Evolutionary conservation across 2,113 vertebrate species (phyloP).

Genomic region (Chionis minor): DNA sequence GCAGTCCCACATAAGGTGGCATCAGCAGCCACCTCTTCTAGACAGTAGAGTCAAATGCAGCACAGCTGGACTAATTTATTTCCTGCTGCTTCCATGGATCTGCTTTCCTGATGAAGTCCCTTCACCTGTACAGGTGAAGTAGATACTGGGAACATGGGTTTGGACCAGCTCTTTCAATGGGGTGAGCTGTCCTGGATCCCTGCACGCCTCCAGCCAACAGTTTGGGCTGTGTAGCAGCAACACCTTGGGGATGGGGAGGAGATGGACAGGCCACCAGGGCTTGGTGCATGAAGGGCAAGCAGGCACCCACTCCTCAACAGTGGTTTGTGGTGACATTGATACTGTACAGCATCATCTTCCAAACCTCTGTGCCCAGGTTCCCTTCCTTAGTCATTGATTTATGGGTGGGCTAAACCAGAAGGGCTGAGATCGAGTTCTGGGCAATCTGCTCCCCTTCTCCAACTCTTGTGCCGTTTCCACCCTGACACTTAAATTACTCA

Average conservation of each 20-base stretch:
- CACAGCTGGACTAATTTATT: neutral
- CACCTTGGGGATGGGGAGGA: neutral
- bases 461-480: neutral
- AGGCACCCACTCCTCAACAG: neutral
- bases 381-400: neutral
- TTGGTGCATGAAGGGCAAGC: neutral
- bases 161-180: neutral
- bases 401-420: neutral
- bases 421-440: neutral
- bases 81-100: neutral
- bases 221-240: neutral
- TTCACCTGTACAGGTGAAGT: neutral
- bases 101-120: neutral
- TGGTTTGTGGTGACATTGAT: neutral
- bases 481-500: neutral
- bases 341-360: neutral
- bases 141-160: neutral
- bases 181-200: neutral
- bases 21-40: neutral
- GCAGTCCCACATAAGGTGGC: neutral
- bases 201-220: neutral
- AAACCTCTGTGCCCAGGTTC: neutral
- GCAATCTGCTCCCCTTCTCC: neutral
- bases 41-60: neutral
- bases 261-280: neutral